Base-by-base conservation (phyloP, 2,113 vertebrate species). In the Perca fluviatilis region DNA sequence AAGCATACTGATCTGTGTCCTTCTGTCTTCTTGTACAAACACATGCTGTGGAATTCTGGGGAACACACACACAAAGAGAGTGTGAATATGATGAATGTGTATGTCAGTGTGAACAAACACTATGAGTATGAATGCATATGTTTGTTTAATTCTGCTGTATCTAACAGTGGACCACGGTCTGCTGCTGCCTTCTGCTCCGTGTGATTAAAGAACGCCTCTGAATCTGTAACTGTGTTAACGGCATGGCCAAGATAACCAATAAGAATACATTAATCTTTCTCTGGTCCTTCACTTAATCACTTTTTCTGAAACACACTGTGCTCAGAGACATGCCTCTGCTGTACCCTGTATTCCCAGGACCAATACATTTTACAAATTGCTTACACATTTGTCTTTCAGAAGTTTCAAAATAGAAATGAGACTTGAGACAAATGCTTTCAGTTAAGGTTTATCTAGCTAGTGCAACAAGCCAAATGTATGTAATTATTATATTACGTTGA, bases 261-360 rank as follows among this genome's bases (percentile, higher is more conserved):
- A 60, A 56, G 68, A 82, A 70, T 63, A 77, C 76, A 69, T 60
- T 73, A 77, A 85, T 88, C 56, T 79, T 73, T 58, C 21, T 1
- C 71, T 25, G 60, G 56, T 56, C 23, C 54, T 64, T 78, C 36
- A 23, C 54, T 51, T 84, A 73, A 76, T 80, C 77, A 36, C 67
- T 77, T 43, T 66, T 61, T 63, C 27, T 40, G 64, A 54, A 70
- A 75, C n/a, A 70, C 25, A 14, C 27, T 66, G 49, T 27, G 27
- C 30, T 4, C 14, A 2, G 13, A 84, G 63, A 25, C 27, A 4
- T 50, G 25, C 64, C 16, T 1, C 36, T 19, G 63, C 63, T 81
- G 74, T 50, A 66, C 30, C 33, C 21, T 30, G 33, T 43, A 19
- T 19, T 12, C 49, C 15, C 46, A 25, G 8, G 16, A 19, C 30